Evolutionary conservation across 2,797 vertebrate species (phyloP), one percentile per base, ranked within the genome.

Genomic region (Sandelia bainsii): DNA sequence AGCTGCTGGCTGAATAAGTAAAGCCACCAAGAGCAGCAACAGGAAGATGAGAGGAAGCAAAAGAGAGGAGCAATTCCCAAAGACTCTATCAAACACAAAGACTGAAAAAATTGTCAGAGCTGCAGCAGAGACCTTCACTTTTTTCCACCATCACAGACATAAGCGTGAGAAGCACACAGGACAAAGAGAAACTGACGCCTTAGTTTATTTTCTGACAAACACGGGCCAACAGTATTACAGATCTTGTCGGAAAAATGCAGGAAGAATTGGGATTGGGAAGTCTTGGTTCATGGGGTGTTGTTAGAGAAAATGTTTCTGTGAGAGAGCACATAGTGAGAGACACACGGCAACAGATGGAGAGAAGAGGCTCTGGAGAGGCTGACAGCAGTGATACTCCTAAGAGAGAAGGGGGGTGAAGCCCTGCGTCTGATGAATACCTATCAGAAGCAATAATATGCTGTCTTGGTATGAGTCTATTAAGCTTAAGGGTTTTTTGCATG

Each of bases 321-420:
- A 83, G 77, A 77, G 80, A 75, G 71, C 51, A 13, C 73, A 72
- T 32, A 81, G 72, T 85, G 90, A 90, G 75, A 91, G 88, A 91
- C 77, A 59, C 3, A 56, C 84, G 72, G 77, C 79, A 86, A 84
- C 90, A 93, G 91, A 91, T 91, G 89, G 86, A 88, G 79, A 72
- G 75, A 72, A 79, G 74, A 75, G 57, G 75, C 68, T 66, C 77
- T 34, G 40, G 27, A 72, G 72, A 80, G 75, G 67, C 72, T 46
- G 57, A 65, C 49, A 72, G 64, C 65, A 80, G 62, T 17, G 67
- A 67, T 61, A 66, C 80, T 79, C 49, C 57, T 61, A 58, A 73
- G 79, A 66, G 59, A 46, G 27, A n/a, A 17, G 8, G n/a, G 68
- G 72, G 54, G 46, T 20, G 62, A 59, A 68, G 61, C 65, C 52